Base-by-base conservation (phyloP, 2,797 vertebrate genomes). In the Delichon dasypus region DNA sequence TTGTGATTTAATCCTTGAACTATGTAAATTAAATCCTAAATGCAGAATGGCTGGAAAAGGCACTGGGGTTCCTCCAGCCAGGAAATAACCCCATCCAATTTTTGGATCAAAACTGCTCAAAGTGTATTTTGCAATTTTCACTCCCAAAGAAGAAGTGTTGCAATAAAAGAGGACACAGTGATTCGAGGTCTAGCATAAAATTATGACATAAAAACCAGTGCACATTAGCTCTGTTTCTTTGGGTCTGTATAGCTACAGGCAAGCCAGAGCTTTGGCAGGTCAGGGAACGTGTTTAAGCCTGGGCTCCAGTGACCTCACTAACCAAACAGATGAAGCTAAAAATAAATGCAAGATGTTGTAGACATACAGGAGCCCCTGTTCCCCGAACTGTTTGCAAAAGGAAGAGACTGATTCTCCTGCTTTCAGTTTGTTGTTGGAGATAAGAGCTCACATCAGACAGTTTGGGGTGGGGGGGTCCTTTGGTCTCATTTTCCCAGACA, bases 281-380 rank as follows among this genome's bases (percentile, higher is more conserved):
- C 95, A 95, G 95, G 94, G 58, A 97, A 93, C 91, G 72, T 85
- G 78, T 94, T 96, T 92, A 65, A 96, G 95, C 88, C 74, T 89
- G 92, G 85, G 94, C 90, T 95, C 78, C 89, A 70, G 91, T 97
- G 93, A 96, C 95, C 95, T 96, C 96, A 90, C 93, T 96, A 93
- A 94, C 93, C 95, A 95, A 98, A 97, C 16, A 94, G 71, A 92
- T 51, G 85, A 92, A 94, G 83, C 96, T 97, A 96, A 98, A 97
- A 97, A 97, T 97, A 97, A 97, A 94, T 60, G 86, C 53, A 89
- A 92, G 89, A 96, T 95, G 83, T 38, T 92, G 87, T 86, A 96
- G 95, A 96, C 95, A 96, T 74, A 89, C 86, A 94, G 91, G 89
- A 97, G 85, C 92, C 89, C 95, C 79, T 87, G 88, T 65, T 94